phyloP scores from a whole-genome alignment of 2,113 vertebrate genomes.

The Hystrix cristata region DNA sequence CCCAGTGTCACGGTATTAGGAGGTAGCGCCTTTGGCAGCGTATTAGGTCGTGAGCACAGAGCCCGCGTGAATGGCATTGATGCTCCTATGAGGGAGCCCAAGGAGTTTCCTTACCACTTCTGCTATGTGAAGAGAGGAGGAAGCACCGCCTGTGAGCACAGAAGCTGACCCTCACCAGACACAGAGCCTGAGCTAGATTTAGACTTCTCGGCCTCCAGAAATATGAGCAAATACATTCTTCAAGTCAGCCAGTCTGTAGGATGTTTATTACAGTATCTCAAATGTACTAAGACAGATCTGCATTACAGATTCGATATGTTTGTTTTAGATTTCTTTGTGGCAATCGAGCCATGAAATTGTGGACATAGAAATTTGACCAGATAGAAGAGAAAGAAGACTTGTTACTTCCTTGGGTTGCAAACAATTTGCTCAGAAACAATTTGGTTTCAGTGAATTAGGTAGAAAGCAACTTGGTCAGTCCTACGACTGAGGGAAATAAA shows the following conservation, averaged over 20 bases:
- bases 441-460: not conserved
- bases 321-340: conserved; percentile 23
- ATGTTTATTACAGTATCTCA: not conserved
- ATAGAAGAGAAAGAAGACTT: not conserved
- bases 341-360: not conserved
- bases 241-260: not conserved
- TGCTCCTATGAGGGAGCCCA: too few relatives aligned
- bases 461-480: not conserved
- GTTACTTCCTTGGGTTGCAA: not conserved
- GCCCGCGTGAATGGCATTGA: too few relatives aligned
- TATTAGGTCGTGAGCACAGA: not conserved
- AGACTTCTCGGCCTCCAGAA: not conserved
- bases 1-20: not conserved
- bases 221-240: not conserved
- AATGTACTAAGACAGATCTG: not conserved
- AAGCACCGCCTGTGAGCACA: not conserved
- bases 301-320: not conserved
- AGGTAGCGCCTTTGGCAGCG: not conserved
- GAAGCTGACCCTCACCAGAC: not conserved
- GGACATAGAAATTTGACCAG: not conserved
- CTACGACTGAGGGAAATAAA: conserved; percentile 19
- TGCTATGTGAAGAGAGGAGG: not conserved
- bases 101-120: not conserved
- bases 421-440: not conserved
- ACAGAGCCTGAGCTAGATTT: not conserved